phyloP scores from a whole-genome alignment of 2,113 vertebrate genomes.

The Cichladusa arquata region DNA sequence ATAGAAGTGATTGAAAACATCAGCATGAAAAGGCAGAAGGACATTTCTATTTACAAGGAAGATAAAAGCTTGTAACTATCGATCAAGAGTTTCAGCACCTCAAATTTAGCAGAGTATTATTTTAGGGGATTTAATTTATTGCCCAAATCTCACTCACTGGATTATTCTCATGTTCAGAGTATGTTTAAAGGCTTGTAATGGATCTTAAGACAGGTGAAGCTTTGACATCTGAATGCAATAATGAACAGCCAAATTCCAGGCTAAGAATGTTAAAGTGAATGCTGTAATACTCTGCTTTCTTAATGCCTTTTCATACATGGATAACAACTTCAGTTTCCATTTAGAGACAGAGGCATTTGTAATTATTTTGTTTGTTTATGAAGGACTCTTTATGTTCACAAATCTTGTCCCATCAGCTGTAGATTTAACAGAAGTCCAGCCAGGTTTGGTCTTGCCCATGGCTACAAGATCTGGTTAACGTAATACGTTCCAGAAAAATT shows the following conservation, averaged over 20 bases:
- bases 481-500: neutral
- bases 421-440: neutral
- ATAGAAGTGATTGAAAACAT: neutral
- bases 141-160: neutral
- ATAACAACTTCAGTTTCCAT: neutral
- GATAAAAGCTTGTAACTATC: neutral
- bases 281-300: neutral
- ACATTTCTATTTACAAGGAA: neutral
- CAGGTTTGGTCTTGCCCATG: neutral
- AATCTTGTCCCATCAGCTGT: neutral
- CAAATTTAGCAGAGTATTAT: neutral
- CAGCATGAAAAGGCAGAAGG: neutral
- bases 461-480: neutral
- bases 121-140: neutral
- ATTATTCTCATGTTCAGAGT: neutral
- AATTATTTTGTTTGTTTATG: neutral
- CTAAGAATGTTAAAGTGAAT: neutral
- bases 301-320: neutral
- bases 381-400: neutral
- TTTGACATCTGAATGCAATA: neutral
- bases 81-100: constrained; percentile 44
- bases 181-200: neutral
- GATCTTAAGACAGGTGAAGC: neutral
- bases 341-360: neutral
- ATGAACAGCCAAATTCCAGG: neutral